These are phyloP conservation scores for Chironomus tentans DNA, from an alignment of 2,888 invertebrate species.

Conservation along the genomic window DNA sequence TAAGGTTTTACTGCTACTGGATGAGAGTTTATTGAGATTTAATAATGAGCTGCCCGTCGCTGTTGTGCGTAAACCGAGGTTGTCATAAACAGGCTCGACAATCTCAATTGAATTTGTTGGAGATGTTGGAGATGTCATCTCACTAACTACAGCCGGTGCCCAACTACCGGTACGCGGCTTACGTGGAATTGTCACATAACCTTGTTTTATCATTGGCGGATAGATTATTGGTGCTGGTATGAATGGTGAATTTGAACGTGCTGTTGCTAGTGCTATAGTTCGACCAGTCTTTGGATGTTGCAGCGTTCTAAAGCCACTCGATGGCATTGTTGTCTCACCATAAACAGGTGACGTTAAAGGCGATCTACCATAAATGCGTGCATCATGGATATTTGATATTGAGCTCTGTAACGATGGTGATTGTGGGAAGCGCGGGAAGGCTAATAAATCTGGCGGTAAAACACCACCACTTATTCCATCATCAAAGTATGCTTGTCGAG, in stretches of 20 bases:
- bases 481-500: conserved; percentile 42
- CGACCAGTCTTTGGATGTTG: conserved; percentile 56
- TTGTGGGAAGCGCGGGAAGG: conserved; percentile 64
- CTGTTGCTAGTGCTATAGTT: conserved; percentile 38
- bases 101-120: conserved; percentile 44
- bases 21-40: conserved; percentile 63
- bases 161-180: conserved; percentile 75
- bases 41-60: conserved; percentile 76
- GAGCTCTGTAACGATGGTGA: conserved; percentile 73
- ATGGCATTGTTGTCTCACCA: conserved; percentile 44
- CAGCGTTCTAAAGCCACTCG: conserved; percentile 64
- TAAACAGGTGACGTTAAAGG: conserved; percentile 55
- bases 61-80: conserved; percentile 73
- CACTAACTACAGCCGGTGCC: conserved; percentile 55
- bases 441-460: conserved; percentile 66
- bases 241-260: conserved; percentile 64
- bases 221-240: conserved; percentile 59
- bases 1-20: conserved; percentile 30
- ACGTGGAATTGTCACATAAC: conserved; percentile 79
- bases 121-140: conserved; percentile 36
- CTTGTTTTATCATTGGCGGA: conserved; percentile 54
- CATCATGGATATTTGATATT: conserved; percentile 62
- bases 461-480: conserved; percentile 52
- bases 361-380: conserved; percentile 42
- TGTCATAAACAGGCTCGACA: conserved; percentile 76